These are phyloP conservation scores for Neocrepidodera transversa DNA, from an alignment of 2,888 invertebrate genomes.

Conservation along the genomic window DNA sequence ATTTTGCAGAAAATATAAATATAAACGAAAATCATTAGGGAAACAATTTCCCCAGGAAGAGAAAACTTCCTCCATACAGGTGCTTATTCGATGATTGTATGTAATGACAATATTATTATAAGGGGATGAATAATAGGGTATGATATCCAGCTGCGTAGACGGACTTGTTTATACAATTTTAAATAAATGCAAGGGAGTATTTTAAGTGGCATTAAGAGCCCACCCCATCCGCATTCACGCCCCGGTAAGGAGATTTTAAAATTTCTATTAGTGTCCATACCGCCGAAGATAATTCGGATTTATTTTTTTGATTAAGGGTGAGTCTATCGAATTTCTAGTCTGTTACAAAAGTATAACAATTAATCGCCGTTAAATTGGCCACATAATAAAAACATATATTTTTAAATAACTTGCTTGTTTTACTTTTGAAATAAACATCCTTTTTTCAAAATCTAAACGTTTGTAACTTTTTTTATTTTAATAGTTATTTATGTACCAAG, in stretches of 20 bases:
- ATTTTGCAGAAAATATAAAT: no score
- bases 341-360: not conserved
- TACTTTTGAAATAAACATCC: no score
- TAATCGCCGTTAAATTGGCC: not conserved
- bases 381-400: no score
- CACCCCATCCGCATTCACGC: conserved; percentile 28
- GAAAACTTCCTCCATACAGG: no score
- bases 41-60: no score
- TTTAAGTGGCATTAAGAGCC: conserved; percentile 33
- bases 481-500: no score
- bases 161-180: conserved; percentile 34
- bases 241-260: conserved; percentile 35
- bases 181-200: conserved; percentile 33
- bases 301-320: conserved; percentile 24
- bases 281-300: conserved; percentile 35
- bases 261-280: conserved; percentile 32
- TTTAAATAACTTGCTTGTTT: no score
- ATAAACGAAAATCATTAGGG: no score
- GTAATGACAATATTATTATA: conserved; percentile 30
- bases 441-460: no score
- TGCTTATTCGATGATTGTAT: conserved; percentile 22
- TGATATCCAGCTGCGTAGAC: conserved; percentile 35
- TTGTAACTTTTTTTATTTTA: no score
- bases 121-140: conserved; percentile 32
- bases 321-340: not conserved